Evolutionary conservation across 92 coral and sea anemone genomes (phyloP).

Genomic region (Zoanthus sansibaricus): DNA sequence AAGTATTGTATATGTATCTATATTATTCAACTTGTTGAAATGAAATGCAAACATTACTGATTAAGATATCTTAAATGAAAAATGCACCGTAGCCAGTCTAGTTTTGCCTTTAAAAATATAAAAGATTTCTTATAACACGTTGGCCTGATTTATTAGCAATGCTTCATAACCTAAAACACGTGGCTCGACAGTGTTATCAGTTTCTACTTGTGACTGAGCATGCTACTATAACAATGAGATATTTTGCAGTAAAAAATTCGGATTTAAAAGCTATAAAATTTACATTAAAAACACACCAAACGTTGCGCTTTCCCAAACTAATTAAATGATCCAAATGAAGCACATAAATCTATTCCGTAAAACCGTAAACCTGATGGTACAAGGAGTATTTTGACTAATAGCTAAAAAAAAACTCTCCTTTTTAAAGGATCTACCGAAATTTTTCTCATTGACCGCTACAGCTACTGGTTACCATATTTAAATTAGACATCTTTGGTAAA

Average conservation of each 20-base stretch:
- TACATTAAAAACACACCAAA: neutral
- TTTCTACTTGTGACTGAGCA: neutral
- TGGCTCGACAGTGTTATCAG: neutral
- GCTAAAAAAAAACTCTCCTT: neutral
- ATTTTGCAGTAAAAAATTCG: neutral
- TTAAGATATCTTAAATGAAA: too few relatives aligned
- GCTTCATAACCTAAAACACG: neutral
- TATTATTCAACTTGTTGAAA: too few relatives aligned
- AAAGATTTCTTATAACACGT: too few relatives aligned
- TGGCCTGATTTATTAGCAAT: neutral
- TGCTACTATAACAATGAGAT: neutral
- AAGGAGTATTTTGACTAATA: neutral
- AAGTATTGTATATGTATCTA: too few relatives aligned
- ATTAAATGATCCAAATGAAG: neutral
- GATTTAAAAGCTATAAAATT: too few relatives aligned
- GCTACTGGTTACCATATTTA: too few relatives aligned
- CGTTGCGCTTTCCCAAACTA: neutral
- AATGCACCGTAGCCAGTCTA: too few relatives aligned
- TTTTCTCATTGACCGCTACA: too few relatives aligned
- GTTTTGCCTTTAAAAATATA: too few relatives aligned
- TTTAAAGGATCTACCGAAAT: too few relatives aligned
- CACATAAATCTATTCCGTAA: neutral
- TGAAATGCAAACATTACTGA: too few relatives aligned
- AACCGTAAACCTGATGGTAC: neutral
- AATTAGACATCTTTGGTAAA: too few relatives aligned